phyloP scores from a whole-genome alignment of 2,888 invertebrate species.

The Drosophila ochracea region DNA sequence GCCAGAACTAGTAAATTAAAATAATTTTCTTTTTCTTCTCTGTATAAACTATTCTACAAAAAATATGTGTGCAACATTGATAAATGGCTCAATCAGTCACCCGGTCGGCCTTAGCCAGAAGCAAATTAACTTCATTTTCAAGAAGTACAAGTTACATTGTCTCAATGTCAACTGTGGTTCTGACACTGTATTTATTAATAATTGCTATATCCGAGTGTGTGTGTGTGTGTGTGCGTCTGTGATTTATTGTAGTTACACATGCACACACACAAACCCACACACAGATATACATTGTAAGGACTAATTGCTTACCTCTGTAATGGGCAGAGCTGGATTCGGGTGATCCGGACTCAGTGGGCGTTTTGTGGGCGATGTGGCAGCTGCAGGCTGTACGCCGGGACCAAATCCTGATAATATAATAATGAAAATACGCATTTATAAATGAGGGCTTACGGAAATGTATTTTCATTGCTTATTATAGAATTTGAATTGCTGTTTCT shows the following conservation, averaged over 20 bases:
- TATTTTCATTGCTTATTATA: constrained; percentile 1
- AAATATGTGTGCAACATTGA: constrained; percentile 28
- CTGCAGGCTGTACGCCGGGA: constrained; percentile 85
- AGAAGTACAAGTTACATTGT: constrained; percentile 17
- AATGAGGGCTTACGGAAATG: constrained; percentile 7
- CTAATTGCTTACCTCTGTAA: constrained; percentile 87
- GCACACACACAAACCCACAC: not conserved
- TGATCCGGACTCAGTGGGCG: constrained; percentile 88
- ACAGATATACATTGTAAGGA: not conserved
- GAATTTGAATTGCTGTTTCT: constrained; percentile 13
- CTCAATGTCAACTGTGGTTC: constrained; percentile 29
- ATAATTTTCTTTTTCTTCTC: not conserved
- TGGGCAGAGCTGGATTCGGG: constrained; percentile 89
- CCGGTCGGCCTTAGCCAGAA: constrained; percentile 15
- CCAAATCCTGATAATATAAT: constrained; percentile 86
- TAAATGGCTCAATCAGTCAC: constrained; percentile 39
- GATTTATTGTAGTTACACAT: constrained; percentile 30
- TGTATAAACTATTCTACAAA: constrained; percentile 17
- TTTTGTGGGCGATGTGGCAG: constrained; percentile 86
- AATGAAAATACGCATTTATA: constrained; percentile 1
- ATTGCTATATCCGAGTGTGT: constrained; percentile 4
- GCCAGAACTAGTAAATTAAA: not conserved
- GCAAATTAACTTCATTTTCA: constrained; percentile 56
- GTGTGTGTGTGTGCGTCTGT: constrained; percentile 7
- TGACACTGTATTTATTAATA: constrained; percentile 2